phyloP scores from a whole-genome alignment of 2,113 vertebrate genomes.

The Columbina picui region DNA sequence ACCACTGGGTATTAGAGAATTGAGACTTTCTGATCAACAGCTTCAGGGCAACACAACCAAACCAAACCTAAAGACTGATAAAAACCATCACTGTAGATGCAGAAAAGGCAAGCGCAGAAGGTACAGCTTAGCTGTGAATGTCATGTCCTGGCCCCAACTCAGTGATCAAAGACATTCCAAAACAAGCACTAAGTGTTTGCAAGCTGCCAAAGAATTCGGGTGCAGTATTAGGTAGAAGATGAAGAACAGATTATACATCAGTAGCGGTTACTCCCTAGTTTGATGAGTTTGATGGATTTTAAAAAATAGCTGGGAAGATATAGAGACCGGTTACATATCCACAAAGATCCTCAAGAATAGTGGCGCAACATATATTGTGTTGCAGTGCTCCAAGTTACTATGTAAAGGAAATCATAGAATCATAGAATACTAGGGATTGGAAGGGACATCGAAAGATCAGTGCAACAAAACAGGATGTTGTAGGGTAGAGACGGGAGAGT shows the following conservation, averaged over 20 bases:
- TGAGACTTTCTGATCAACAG: neutral
- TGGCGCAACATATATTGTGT: neutral
- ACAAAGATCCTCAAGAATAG: neutral
- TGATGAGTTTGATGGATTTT: neutral
- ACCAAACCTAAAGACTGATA: neutral
- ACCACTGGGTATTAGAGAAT: neutral
- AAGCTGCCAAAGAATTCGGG: constrained; percentile 72
- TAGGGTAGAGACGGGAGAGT: neutral
- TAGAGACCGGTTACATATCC: neutral
- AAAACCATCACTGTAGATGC: neutral
- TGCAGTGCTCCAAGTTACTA: neutral
- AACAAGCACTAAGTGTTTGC: constrained; percentile 48
- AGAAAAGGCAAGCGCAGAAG: constrained; percentile 26
- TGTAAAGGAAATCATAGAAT: constrained; percentile 19
- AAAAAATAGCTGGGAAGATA: constrained; percentile 5
- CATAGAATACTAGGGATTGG: too few species aligned
- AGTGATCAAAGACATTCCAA: constrained; percentile 48
- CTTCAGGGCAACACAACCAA: constrained; percentile 5
- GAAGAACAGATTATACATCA: constrained; percentile 61
- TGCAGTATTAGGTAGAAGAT: constrained; percentile 62
- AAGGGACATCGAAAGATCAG: too few species aligned
- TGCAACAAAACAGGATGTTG: neutral
- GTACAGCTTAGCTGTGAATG: constrained; percentile 7
- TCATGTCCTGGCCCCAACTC: constrained; percentile 16
- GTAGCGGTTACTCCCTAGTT: constrained; percentile 52